Percentiles rank a stretch among this genome's conserved stretches.
Evolutionary conservation across 2,113 vertebrate species (phyloP).

Genomic region (Galemys pyrenaicus): DNA sequence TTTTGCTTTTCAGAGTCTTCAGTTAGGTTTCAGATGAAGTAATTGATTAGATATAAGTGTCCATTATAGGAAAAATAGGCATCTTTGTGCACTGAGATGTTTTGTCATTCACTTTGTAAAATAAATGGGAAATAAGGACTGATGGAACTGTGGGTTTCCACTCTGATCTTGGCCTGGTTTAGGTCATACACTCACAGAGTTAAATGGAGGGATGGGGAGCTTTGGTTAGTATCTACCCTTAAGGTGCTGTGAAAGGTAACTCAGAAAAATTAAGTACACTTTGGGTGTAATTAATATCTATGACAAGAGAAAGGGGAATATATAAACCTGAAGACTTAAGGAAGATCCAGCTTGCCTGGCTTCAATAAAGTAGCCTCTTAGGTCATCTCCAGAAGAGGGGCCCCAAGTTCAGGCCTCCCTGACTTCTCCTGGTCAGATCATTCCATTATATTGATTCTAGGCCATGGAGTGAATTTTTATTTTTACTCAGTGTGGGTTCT

Average conservation of each 20-base stretch:
- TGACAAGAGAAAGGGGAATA: background rate
- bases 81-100: background rate
- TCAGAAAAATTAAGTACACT: background rate
- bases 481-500: conserved; percentile 62
- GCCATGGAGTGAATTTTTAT: conserved; percentile 50
- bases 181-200: background rate
- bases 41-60: background rate
- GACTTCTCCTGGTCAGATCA: background rate
- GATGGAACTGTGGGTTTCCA: background rate
- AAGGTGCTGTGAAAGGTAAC: background rate
- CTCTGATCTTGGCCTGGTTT: background rate
- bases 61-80: background rate
- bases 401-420: background rate
- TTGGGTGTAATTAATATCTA: fast-evolving
- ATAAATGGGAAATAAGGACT: background rate
- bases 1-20: background rate
- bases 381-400: background rate
- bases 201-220: fast-evolving
- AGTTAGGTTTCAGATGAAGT: background rate
- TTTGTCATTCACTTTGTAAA: background rate
- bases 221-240: background rate
- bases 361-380: fast-evolving
- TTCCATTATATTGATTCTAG: background rate
- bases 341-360: background rate
- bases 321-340: background rate